Evolutionary conservation across 2,888 invertebrate species (phyloP).

Genomic region (Bugula neritina): DNA sequence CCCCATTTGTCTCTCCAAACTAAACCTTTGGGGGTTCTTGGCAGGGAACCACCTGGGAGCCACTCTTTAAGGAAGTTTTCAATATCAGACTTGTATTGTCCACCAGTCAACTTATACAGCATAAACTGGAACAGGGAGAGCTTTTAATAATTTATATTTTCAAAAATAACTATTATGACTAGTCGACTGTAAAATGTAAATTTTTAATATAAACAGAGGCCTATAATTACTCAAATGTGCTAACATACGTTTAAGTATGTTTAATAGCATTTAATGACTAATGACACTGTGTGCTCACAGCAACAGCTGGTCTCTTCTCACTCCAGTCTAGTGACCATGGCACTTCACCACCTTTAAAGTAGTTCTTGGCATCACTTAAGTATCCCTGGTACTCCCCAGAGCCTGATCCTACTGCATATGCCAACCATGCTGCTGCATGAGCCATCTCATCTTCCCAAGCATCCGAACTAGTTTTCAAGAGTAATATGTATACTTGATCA

Average conservation of each 20-base stretch:
- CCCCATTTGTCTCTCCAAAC: constrained; percentile 44
- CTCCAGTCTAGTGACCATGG: neutral
- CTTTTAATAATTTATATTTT: neutral
- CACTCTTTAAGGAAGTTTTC: constrained; percentile 37
- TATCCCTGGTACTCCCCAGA: neutral
- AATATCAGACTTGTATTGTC: constrained; percentile 36
- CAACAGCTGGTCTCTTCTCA: neutral
- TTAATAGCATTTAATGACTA: too few species aligned
- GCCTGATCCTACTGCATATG: neutral
- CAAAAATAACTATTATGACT: neutral
- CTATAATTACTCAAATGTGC: too few species aligned
- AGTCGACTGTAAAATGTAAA: too few species aligned
- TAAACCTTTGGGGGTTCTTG: constrained; percentile 41
- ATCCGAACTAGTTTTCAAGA: neutral
- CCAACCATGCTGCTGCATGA: neutral
- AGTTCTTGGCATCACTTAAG: neutral
- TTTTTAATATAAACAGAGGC: too few species aligned
- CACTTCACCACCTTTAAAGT: neutral
- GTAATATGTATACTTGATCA: too few species aligned
- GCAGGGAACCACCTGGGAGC: constrained; percentile 40
- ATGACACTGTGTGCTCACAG: too few species aligned
- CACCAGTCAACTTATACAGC: constrained; percentile 37
- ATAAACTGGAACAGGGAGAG: constrained; percentile 36
- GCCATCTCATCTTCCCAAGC: neutral
- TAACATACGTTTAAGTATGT: too few species aligned